Evolutionary conservation across 2,113 vertebrate species (phyloP).

Genomic region (Hepsetus odoe): DNA sequence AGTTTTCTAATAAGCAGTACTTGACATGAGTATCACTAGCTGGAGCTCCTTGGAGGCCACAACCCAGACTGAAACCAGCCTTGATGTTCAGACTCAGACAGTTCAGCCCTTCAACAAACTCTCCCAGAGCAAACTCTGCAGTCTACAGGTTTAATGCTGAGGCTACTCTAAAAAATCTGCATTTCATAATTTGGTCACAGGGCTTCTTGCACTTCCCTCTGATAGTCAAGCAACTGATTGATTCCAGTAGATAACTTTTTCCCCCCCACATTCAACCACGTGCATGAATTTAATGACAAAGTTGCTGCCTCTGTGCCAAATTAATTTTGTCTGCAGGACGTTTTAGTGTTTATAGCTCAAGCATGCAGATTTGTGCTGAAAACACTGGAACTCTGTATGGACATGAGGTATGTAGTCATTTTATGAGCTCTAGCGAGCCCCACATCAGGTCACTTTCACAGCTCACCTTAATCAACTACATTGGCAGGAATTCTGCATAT

Average conservation of each 20-base stretch:
- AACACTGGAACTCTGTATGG: background rate
- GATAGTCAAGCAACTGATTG: no score
- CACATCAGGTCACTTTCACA: background rate
- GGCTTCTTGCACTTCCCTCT: no score
- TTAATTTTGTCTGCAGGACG: no score
- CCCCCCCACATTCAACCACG: no score
- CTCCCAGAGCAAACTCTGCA: no score
- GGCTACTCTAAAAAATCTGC: background rate
- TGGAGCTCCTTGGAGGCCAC: background rate
- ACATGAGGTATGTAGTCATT: background rate
- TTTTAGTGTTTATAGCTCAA: no score
- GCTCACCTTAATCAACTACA: background rate
- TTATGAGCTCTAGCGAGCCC: background rate
- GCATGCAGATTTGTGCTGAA: background rate
- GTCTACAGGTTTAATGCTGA: no score
- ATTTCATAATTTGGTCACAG: background rate
- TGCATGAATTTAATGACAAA: no score
- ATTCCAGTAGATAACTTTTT: no score
- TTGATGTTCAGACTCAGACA: background rate
- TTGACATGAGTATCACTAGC: background rate
- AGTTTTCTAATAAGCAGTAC: constrained; percentile 30
- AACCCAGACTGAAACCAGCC: background rate
- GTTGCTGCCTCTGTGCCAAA: no score
- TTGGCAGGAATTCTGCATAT: background rate
- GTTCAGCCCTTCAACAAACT: no score